Base-by-base conservation (phyloP, 2,888 invertebrate genomes). In the Sminthurides aquaticus region DNA sequence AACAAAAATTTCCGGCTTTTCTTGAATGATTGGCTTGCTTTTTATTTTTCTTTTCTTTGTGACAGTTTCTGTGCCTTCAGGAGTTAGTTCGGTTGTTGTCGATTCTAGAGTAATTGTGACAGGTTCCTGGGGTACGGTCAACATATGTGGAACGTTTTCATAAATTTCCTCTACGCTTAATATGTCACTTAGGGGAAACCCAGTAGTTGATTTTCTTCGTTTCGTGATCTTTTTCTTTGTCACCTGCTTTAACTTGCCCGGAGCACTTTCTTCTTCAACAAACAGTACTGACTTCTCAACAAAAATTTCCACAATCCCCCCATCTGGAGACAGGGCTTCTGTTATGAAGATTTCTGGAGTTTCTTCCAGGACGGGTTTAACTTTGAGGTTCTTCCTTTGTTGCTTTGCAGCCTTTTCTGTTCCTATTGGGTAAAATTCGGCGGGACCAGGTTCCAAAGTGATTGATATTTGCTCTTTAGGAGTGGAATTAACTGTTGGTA, bases 101-200 rank as follows among this genome's bases (percentile, higher is more conserved):
- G 52, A 18, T 52, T 15, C 18, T 20, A 5, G 52, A 52, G 20
- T 20, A 52, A 22, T 18, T 8, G 52, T 52, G 5, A 15, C 52
- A 18, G 52, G 3, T 8, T 20, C 22, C 5, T 52, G 11, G 5
- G 52, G 8, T 18, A 8, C 22, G 8, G 22, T 24, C 20, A 18
- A 3, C 18, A 11, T 15, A 8, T 25, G 11, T 8, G 52, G 52
- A n/a, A 52, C 20, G 2, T 63, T 49, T 27, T 64, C 64, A 27
- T 29, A 27, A 29, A 64, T 27, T 57, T 57, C 62, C 27, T 62
- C 62, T n/a, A n/a, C n/a, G n/a, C n/a, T n/a, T n/a, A n/a, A n/a
- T n/a, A n/a, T n/a, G n/a, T n/a, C n/a, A n/a, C n/a, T n/a, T n/a
- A n/a, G n/a, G n/a, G n/a, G n/a, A n/a, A n/a, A n/a, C n/a, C n/a